Base-by-base conservation (phyloP, 2,113 vertebrate species). In the Bombycilla garrulus region DNA sequence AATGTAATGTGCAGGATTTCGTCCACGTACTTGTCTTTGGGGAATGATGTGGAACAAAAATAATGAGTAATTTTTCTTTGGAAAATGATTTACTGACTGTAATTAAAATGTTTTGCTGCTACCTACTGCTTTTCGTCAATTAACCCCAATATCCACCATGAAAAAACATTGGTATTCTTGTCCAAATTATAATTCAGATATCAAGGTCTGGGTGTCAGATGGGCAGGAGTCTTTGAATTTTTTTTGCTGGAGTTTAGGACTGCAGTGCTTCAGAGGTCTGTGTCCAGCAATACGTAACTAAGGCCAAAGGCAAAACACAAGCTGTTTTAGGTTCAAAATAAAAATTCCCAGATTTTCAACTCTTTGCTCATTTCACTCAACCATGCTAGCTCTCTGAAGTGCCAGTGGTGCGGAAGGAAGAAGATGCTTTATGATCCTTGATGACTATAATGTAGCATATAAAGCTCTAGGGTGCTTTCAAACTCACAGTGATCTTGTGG, bases 401-500 rank as follows among this genome's bases (percentile, higher is more conserved):
- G 79, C 56, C 47, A 92, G 87, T 4, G n/a, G 71, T 92, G 87
- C 60, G 58, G 96, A 96, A 97, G 93, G 90, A 96, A 91, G 91
- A 91, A 83, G 92, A 97, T 94, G 90, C 90, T 95, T 97, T 96
- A 96, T 96, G 93, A 90, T 92, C 79, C 64, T 94, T 96, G 93
- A 90, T 95, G 96, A 85, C 66, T 95, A 71, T 87, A 91, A 91
- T 64, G 90, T 62, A 96, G 81, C 84, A 95, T 73, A 95, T 86
- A 95, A 95, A 97, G 90, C 87, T 95, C 95, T 94, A 81, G 95
- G 93, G 93, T 92, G 90, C 92, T 96, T 93, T 95, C 93, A 96
- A 84, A 71, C 80, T 72, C 95, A 81, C 89, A 82, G 87, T 9
- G 73, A 88, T 94, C 90, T 90, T 42, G 16, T 93, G 76, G 72